Evolutionary conservation across 2,113 vertebrate genomes (phyloP).

Genomic region (Anhinga rufa): DNA sequence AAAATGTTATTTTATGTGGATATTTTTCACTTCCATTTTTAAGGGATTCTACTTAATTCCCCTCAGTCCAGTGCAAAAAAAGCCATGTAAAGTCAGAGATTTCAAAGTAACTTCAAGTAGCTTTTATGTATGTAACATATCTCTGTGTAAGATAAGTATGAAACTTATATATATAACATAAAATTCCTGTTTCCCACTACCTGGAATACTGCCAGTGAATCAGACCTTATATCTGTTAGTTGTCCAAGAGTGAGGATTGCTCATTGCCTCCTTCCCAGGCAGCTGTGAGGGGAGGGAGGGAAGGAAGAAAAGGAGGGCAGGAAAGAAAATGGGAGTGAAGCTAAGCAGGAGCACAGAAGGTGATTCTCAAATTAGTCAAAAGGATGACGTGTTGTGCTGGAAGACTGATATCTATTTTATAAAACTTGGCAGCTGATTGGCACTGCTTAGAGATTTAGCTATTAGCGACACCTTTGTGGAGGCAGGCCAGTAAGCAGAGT

Average conservation of each 20-base stretch:
- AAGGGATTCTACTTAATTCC: not conserved
- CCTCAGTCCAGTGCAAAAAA: not conserved
- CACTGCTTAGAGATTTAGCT: not conserved
- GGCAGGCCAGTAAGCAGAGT: not conserved
- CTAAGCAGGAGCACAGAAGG: not conserved
- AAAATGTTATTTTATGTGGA: not conserved
- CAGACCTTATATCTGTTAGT: not conserved
- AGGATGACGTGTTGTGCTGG: not conserved
- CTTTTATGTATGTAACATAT: not conserved
- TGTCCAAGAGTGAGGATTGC: not conserved
- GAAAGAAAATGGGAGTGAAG: not conserved
- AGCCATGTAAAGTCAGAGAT: not conserved
- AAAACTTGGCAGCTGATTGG: not conserved
- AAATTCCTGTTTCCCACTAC: not conserved
- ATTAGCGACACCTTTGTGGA: not conserved
- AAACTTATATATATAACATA: not conserved
- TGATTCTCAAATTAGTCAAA: not conserved
- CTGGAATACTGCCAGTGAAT: not conserved
- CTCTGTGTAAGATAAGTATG: not conserved
- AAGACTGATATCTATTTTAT: not conserved
- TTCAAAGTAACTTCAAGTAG: not conserved
- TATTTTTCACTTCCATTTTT: not conserved
- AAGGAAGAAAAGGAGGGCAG: not conserved
- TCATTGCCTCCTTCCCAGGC: not conserved
- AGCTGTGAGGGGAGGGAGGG: not conserved